A percentile compares a stretch with the other conserved stretches of the same genome.
Conservation (phyloP, 1,140 invertebrate species). For the Polyergus mexicanus region DNA sequence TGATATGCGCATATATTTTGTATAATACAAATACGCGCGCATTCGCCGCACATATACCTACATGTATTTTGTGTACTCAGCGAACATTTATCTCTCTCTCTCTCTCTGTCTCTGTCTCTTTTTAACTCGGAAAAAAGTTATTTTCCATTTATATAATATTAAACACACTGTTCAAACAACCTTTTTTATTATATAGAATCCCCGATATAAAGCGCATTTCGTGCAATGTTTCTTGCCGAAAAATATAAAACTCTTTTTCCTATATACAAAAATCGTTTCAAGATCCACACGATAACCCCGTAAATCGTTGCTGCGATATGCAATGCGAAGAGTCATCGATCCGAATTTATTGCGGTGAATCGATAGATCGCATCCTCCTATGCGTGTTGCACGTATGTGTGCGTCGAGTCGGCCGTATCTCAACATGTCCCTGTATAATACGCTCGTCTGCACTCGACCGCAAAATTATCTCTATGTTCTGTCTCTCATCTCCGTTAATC, state of each 20-base stretch:
- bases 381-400: constrained; percentile 61
- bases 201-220: constrained; percentile 24
- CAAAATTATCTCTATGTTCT: constrained; percentile 66
- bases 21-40: neutral
- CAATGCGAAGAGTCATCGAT: constrained; percentile 40
- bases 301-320: constrained; percentile 40
- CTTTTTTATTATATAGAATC: constrained; percentile 6
- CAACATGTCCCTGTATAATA: constrained; percentile 12
- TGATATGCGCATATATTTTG: constrained; percentile 41
- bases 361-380: constrained; percentile 5
- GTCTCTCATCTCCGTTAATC: constrained; percentile 27
- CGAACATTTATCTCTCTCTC: neutral
- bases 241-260: neutral
- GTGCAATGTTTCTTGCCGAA: neutral
- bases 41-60: neutral
- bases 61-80: neutral
- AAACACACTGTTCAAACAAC: constrained; percentile 15
- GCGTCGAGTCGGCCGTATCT: constrained; percentile 60
- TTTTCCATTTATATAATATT: constrained; percentile 38
- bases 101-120: neutral
- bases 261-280: constrained; percentile 8
- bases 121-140: constrained; percentile 1
- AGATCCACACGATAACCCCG: constrained; percentile 11
- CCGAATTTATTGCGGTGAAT: constrained; percentile 31
- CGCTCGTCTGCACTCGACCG: constrained; percentile 30